A percentile compares a stretch with the other conserved stretches of the same genome.
Conservation (phyloP, 1,140 invertebrate species). For the Cepaea nemoralis region DNA sequence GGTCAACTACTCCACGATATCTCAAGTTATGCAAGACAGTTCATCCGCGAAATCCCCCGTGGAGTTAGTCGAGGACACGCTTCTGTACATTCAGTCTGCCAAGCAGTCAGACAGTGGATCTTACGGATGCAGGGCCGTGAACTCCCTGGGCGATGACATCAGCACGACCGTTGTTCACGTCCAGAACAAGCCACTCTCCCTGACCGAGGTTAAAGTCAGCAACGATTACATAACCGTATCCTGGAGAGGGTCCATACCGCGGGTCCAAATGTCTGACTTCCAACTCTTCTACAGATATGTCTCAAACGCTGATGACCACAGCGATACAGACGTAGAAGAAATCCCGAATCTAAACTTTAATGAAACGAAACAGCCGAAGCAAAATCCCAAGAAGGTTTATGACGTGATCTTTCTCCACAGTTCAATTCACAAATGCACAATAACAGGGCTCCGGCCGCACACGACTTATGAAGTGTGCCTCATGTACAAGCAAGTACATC, state of each 20-base stretch:
- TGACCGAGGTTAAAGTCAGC: slow-evolving; percentile 66
- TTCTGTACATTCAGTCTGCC: slow-evolving; percentile 38
- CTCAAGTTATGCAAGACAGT: background rate
- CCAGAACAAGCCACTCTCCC: slow-evolving; percentile 67
- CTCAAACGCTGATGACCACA: background rate
- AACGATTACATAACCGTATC: slow-evolving; percentile 72
- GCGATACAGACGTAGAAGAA: background rate
- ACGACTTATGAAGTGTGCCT: slow-evolving; percentile 73
- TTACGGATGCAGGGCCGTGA: slow-evolving; percentile 65
- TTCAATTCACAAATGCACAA: slow-evolving; percentile 69
- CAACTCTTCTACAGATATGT: slow-evolving; percentile 69
- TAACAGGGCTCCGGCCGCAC: slow-evolving; percentile 69
- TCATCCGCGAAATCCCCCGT: background rate
- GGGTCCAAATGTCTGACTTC: slow-evolving; percentile 68
- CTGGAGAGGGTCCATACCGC: slow-evolving; percentile 72
- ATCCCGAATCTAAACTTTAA: background rate
- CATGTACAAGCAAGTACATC: slow-evolving; percentile 66
- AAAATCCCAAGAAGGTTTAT: slow-evolving; percentile 39
- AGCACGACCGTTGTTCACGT: slow-evolving; percentile 65
- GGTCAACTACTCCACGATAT: slow-evolving; percentile 53
- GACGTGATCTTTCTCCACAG: slow-evolving; percentile 56
- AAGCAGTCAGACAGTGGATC: slow-evolving; percentile 59
- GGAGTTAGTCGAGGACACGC: background rate
- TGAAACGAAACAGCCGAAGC: background rate
- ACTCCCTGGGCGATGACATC: slow-evolving; percentile 59